Base-by-base conservation (phyloP, 2,888 invertebrate species). In the Cantharis lateralis region DNA sequence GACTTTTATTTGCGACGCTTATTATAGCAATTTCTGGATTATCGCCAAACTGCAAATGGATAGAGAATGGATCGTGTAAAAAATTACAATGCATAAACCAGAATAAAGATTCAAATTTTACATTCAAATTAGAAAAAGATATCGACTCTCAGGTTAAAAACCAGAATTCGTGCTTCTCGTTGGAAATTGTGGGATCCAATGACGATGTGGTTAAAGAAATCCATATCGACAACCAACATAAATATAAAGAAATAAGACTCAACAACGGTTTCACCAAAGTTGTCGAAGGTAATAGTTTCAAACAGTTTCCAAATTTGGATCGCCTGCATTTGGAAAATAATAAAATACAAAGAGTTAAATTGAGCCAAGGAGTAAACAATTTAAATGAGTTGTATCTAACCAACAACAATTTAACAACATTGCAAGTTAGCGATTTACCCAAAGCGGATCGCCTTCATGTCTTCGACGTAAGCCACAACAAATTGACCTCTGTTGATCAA, bases 311-410 rank as follows among this genome's bases (percentile, higher is more conserved):
- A 9, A 66, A 66, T 61, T 28, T 70, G 61, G 3, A 7, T 18
- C 18, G 48, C 13, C 10, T 70, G 13, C 48, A 48, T 5, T 48
- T 70, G 48, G 61, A 70, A 16, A 70, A 70, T 20, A 70, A 70
- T 48, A 18, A 16, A 61, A 70, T 70, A 11, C 15, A 32, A n/a
- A 70, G 20, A 9, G 18, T 70, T 0, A 18, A n/a, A 66, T 24
- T 66, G 20, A 18, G 18, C n/a, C 64, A 18, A n/a, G 64, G 64
- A 3, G 24, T 66, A 24, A 66, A 11, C 18, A 66, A 20, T n/a
- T 78, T 88, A 69, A 68, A 81, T 3, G 85, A 87, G 63, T 75
- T 88, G 5, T 87, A 87, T 77, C 77, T 88, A 72, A 85, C 85
- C 73, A 74, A 79, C 16, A 88, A 88, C 77, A 78, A 75, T 26